phyloP scores from a whole-genome alignment of 2,113 vertebrate species.

The Vulpes vulpes region DNA sequence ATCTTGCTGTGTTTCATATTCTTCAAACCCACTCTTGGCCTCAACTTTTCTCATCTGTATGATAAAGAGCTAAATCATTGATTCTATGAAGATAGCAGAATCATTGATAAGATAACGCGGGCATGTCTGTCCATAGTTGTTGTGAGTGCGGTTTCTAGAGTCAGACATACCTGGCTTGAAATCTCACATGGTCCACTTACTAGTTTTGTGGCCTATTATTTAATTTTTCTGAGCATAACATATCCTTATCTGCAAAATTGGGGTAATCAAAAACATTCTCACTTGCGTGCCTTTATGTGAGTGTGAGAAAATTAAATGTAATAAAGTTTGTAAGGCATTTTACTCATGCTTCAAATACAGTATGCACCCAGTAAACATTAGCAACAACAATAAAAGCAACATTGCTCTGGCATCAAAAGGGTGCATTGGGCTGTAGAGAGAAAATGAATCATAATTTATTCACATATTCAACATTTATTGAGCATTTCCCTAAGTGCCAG shows the following conservation, averaged over 20 bases:
- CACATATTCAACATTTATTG: not conserved
- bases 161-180: not conserved
- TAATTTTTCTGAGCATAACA: not conserved
- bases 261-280: not conserved
- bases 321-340: not conserved
- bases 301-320: constrained; percentile 10
- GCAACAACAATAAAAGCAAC: not conserved
- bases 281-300: not conserved
- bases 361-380: not conserved
- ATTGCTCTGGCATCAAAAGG: not conserved
- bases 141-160: not conserved
- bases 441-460: not conserved
- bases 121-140: not conserved
- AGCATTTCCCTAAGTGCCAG: not conserved
- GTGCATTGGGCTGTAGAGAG: not conserved
- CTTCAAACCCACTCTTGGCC: not conserved
- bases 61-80: not conserved
- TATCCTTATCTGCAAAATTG: not conserved
- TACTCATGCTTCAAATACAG: not conserved
- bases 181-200: not conserved
- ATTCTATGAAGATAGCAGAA: not conserved
- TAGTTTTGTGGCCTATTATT: not conserved
- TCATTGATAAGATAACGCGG: rapidly evolving
- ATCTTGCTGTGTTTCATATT: not conserved
- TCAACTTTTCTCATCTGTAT: not conserved